Evolutionary conservation across 2,797 vertebrate species (phyloP), one percentile per base, ranked within the genome.

Genomic region (Sebastiscus tertius): DNA sequence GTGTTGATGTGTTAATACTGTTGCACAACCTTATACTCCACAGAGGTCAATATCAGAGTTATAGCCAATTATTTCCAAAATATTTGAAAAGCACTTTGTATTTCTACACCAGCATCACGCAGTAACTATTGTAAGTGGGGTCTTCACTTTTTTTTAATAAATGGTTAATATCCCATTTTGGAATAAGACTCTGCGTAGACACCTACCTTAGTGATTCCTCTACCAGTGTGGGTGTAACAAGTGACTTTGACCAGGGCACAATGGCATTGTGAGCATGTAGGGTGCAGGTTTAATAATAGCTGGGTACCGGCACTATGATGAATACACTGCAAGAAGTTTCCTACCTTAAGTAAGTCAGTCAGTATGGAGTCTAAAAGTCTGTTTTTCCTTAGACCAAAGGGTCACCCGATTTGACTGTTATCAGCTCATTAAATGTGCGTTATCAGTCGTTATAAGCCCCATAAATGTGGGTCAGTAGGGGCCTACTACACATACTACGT

Each of bases 231-330:
- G 89, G 89, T 27, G 76, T 60, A 87, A 81, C 64, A 59, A 78
- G 18, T 68, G 87, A 75, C 81, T 89, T 83, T 87, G 79, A 87
- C 77, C 72, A 72, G 82, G 54, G 80, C 72, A 92, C 66, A 92
- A 82, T 86, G 70, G 79, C 66, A 68, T 65, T 68, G 76, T 76
- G 76, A 75, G 74, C 61, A 77, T 77, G 83, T 72, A 10, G 61
- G 24, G 65, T 20, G 52, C 61, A 69, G 52, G 77, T 86, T 82
- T 88, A 88, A 89, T 88, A 83, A 88, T 89, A 88, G 84, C 79
- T 76, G 60, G 33, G 61, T 69, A 6, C 67, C 42, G 55, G 62
- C 52, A 78, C 71, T 72, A 31, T 70, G 49, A 72, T 60, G 71
- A 88, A 34, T 60, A 76, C 52, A 54, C 86, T 72, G 65, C 34